A percentile compares a stretch with the other conserved stretches of the same genome.
Evolutionary conservation across 2,888 invertebrate species (phyloP).

Genomic region (Mechanitis mazaeus): DNA sequence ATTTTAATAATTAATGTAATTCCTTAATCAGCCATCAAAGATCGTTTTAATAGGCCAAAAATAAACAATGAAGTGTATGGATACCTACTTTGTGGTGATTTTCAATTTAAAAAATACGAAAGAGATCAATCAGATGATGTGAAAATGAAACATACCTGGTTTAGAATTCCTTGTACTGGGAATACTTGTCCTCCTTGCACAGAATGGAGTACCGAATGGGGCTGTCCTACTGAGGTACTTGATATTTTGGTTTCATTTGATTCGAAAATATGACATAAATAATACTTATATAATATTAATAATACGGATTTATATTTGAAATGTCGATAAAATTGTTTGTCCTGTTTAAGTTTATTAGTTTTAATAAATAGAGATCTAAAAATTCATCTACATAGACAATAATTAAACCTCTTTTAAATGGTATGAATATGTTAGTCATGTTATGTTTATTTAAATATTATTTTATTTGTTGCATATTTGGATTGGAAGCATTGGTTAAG

Average conservation of each 20-base stretch:
- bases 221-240: conserved; percentile 57
- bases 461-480: too few relatives aligned
- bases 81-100: conserved; percentile 63
- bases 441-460: too few relatives aligned
- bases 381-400: too few relatives aligned
- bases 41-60: conserved; percentile 48
- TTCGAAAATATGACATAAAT: too few relatives aligned
- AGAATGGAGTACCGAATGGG: conserved; percentile 60
- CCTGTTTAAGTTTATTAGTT: too few relatives aligned
- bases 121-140: conserved; percentile 29
- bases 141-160: conserved; percentile 60
- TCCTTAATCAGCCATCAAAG: neutral
- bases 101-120: conserved; percentile 45
- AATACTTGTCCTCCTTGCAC: conserved; percentile 64
- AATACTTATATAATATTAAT: too few relatives aligned
- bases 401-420: too few relatives aligned
- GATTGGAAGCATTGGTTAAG: too few relatives aligned
- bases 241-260: neutral
- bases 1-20: neutral
- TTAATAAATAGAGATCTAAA: too few relatives aligned
- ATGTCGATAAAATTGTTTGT: too few relatives aligned
- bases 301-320: too few relatives aligned
- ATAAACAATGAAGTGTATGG: conserved; percentile 55
- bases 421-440: too few relatives aligned
- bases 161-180: conserved; percentile 65